These are phyloP conservation scores for Ruditapes philippinarum DNA, from an alignment of 1,140 invertebrate genomes.

Conservation along the genomic window DNA sequence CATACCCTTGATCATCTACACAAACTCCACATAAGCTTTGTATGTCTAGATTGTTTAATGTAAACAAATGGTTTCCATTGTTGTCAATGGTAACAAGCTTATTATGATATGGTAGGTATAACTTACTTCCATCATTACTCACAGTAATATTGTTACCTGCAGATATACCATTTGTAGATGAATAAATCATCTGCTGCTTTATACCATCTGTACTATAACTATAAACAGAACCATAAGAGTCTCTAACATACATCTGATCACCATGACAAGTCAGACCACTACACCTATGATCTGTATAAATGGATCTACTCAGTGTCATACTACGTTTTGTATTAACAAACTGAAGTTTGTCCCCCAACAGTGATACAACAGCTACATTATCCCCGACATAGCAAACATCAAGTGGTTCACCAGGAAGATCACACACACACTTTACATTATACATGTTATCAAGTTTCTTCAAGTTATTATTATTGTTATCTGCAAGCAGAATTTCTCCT, in stretches of 20 bases:
- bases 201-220: not conserved
- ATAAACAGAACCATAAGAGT: not conserved
- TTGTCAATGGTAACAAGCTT: not conserved
- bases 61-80: not conserved
- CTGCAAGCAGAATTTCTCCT: not conserved
- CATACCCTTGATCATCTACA: too few relatives aligned
- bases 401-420: not conserved
- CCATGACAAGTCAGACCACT: not conserved
- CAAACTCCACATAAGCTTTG: too few relatives aligned
- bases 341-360: not conserved
- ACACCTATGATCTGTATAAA: not conserved
- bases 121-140: not conserved
- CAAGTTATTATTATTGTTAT: not conserved
- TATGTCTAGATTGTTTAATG: not conserved
- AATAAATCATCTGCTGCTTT: not conserved
- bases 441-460: not conserved
- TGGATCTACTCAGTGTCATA: not conserved
- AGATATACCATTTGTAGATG: not conserved
- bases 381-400: not conserved
- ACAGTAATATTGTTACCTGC: not conserved
- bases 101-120: not conserved
- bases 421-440: not conserved
- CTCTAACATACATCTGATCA: not conserved
- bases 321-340: not conserved
- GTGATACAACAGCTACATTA: not conserved